Base-by-base conservation (phyloP, 2,113 vertebrate species). In the Eulemur rufifrons region DNA sequence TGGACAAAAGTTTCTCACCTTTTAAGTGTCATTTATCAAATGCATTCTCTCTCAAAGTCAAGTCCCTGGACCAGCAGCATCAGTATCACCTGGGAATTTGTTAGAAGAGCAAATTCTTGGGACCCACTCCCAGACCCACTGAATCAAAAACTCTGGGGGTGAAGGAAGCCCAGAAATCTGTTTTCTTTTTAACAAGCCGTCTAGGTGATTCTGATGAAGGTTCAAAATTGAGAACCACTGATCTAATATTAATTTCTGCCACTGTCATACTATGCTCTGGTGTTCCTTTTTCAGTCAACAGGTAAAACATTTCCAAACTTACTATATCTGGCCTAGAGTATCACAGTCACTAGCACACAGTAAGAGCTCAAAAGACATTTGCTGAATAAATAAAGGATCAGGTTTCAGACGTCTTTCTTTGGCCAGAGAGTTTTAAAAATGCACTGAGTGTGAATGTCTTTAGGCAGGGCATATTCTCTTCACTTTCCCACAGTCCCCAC, bases 221-320 rank as follows among this genome's bases (percentile, higher is more conserved):
- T 77, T 73, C 77, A 95, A 56, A 91, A 81, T 1, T 78, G n/a
- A 88, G 71, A 88, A 37, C n/a, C 17, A 37, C 14, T 93, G n/a
- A 39, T 71, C 37, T 81, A 92, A 61, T 32, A 21, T 68, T 73
- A 59, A 78, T 50, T 82, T 77, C 63, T 91, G 71, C 59, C 12
- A 32, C 34, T 78, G n/a, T 59, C 61, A 82, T 63, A 59, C 27
- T 76, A n/a, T 54, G 69, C 61, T 93, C 23, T 73, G 27, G 29
- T 86, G 47, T 82, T 64, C n/a, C 54, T 83, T 84, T 68, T 73
- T 85, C 14, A 71, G 89, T 63, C 66, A 91, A 78, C 47, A 92
- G 25, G 45, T 86, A 94, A 95, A 80, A 20, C 27, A 68, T 54
- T 95, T 92, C 63, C 29, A 88, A 90, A 66, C 32, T 78, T 45